Evolutionary conservation across 2,888 invertebrate species (phyloP).

Genomic region (Pandemis heparana): DNA sequence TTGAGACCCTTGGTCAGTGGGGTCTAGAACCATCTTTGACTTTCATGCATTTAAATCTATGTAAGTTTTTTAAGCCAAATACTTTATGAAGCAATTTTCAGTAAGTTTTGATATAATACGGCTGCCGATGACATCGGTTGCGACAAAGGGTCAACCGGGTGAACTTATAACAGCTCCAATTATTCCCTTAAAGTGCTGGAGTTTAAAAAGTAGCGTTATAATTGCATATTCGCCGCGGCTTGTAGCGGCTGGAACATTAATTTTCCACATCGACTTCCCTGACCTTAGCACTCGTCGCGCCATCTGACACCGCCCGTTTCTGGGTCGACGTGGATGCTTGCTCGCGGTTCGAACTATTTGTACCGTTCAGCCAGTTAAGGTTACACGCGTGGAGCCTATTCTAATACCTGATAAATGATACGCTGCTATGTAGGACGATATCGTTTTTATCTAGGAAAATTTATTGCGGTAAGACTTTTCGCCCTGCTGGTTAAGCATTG

Average conservation of each 20-base stretch:
- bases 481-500: slow-evolving; percentile 14
- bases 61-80: no score
- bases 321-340: slow-evolving; percentile 70
- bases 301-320: slow-evolving; percentile 69
- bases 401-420: slow-evolving; percentile 72
- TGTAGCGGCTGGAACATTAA: slow-evolving; percentile 47
- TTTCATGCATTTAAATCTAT: no score
- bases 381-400: slow-evolving; percentile 63
- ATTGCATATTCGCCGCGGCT: slow-evolving; percentile 29
- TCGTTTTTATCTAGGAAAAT: slow-evolving; percentile 47
- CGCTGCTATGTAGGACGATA: slow-evolving; percentile 58
- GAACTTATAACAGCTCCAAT: slow-evolving; percentile 8
- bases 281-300: slow-evolving; percentile 57
- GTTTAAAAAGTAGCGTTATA: slow-evolving; percentile 17
- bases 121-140: slow-evolving; percentile 2
- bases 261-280: slow-evolving; percentile 51
- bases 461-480: slow-evolving; percentile 29
- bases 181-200: slow-evolving; percentile 8
- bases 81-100: neutral
- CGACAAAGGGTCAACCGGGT: neutral
- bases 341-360: slow-evolving; percentile 73
- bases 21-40: no score
- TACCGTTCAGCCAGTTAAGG: slow-evolving; percentile 76
- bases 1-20: no score
- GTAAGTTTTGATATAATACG: no score